Percentiles rank a stretch among this genome's conserved stretches.
phyloP scores from a whole-genome alignment of 23 tunicate species.

The Halocynthia aurantium region DNA sequence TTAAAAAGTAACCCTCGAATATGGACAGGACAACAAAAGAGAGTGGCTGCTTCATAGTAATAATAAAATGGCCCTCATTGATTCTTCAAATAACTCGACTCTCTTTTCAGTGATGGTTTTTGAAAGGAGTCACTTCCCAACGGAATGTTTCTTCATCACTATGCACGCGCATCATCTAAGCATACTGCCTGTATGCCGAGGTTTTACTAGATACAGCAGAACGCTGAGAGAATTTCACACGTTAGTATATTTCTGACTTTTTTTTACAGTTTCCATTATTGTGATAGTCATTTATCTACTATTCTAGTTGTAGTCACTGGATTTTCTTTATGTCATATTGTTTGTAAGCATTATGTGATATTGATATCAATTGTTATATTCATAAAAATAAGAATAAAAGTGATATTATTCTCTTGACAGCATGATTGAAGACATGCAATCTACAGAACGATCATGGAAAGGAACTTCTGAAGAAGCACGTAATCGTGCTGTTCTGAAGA shows the following conservation, averaged over 20 bases:
- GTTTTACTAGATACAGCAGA: constrained; percentile 29
- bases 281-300: too few relatives aligned
- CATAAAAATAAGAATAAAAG: too few relatives aligned
- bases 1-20: not conserved
- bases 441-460: constrained; percentile 42
- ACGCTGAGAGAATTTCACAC: constrained; percentile 41
- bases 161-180: constrained; percentile 80
- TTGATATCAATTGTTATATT: too few relatives aligned
- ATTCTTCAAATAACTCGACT: too few relatives aligned
- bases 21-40: constrained; percentile 1
- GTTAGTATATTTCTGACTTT: not conserved
- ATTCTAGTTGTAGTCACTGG: not conserved
- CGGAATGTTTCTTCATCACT: constrained; percentile 78
- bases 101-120: too few relatives aligned
- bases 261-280: too few relatives aligned
- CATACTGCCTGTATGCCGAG: constrained; percentile 44
- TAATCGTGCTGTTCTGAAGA: constrained; percentile 41
- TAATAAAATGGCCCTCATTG: too few relatives aligned
- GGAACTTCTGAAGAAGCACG: constrained; percentile 58
- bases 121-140: constrained; percentile 25
- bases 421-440: constrained; percentile 37
- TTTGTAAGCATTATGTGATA: not conserved
- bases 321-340: not conserved
- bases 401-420: not conserved
- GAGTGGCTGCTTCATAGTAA: too few relatives aligned